phyloP scores from a whole-genome alignment of 2,888 invertebrate genomes.

The Andrena fulva region DNA sequence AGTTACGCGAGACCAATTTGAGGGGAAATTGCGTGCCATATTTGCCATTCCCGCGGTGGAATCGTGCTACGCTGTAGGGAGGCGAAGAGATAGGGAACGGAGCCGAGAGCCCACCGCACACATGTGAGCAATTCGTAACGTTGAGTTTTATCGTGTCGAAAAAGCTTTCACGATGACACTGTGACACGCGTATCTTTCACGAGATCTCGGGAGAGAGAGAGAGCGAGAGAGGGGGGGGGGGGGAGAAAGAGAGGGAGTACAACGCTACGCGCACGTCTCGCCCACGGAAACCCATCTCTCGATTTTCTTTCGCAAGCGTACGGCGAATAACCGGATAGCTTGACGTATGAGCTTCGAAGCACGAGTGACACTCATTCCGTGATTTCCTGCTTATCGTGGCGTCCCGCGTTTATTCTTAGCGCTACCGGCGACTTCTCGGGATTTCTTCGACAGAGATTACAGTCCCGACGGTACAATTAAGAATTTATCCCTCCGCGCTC shows the following conservation, averaged over 20 bases:
- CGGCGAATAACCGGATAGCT: conserved; percentile 39
- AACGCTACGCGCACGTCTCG: not conserved
- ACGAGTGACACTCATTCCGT: conserved; percentile 47
- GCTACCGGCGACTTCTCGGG: conserved; percentile 7
- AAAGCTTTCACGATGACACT: conserved; percentile 40
- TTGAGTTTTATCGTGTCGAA: conserved; percentile 41
- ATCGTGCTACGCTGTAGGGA: conserved; percentile 44
- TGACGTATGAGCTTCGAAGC: conserved; percentile 40
- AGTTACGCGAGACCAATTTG: conserved; percentile 61
- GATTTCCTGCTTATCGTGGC: conserved; percentile 56
- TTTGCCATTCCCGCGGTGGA: conserved; percentile 51
- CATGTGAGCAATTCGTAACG: conserved; percentile 41
- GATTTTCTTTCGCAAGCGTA: conserved; percentile 32
- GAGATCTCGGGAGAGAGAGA: conserved; percentile 17
- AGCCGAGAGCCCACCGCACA: conserved; percentile 18
- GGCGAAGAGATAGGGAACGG: not conserved
- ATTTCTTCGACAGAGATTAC: conserved; percentile 1
- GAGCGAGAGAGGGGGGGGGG: not conserved
- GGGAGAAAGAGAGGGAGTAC: not conserved
- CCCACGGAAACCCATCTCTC: conserved; percentile 29
- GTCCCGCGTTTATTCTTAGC: conserved; percentile 49
- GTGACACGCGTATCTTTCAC: conserved; percentile 52
- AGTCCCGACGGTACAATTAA: not conserved
- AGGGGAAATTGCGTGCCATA: conserved; percentile 62
- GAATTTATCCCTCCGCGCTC: not conserved